Conservation (phyloP, 2,888 invertebrate species). For the Apodemia mormo region DNA sequence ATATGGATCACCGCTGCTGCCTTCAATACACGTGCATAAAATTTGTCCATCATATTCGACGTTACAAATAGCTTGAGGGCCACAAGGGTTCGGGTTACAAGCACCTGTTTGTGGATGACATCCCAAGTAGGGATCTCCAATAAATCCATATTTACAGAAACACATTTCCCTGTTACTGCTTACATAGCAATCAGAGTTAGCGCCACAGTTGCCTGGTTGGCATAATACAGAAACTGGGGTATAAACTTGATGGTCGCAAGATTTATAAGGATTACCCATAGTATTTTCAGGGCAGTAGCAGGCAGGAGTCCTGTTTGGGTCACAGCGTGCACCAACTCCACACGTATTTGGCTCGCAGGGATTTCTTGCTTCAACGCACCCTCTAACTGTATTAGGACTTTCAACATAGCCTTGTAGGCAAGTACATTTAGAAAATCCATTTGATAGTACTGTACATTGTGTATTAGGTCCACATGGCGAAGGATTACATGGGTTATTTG, state of each 20-base stretch:
- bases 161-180: conserved; percentile 91
- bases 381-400: conserved; percentile 93
- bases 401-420: conserved; percentile 91
- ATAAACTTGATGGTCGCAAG: conserved; percentile 83
- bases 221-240: conserved; percentile 84
- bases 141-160: conserved; percentile 88
- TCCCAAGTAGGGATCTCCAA: conserved; percentile 90
- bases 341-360: conserved; percentile 92
- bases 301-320: conserved; percentile 88
- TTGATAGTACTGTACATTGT: conserved; percentile 88
- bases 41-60: conserved; percentile 86
- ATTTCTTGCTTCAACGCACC: conserved; percentile 89
- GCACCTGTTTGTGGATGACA: conserved; percentile 87
- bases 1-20: conserved; percentile 89
- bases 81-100: conserved; percentile 91
- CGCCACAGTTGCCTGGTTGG: conserved; percentile 91
- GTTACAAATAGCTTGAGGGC: conserved; percentile 88
- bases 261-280: conserved; percentile 91
- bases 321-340: conserved; percentile 89
- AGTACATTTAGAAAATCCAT: conserved; percentile 93
- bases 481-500: conserved; percentile 90
- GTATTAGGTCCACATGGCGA: conserved; percentile 95
- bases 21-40: conserved; percentile 87
- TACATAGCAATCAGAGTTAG: conserved; percentile 92
- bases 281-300: conserved; percentile 93